Evolutionary conservation across 2,797 vertebrate species (phyloP), one percentile per base, ranked within the genome.

Genomic region (Menidia menidia): DNA sequence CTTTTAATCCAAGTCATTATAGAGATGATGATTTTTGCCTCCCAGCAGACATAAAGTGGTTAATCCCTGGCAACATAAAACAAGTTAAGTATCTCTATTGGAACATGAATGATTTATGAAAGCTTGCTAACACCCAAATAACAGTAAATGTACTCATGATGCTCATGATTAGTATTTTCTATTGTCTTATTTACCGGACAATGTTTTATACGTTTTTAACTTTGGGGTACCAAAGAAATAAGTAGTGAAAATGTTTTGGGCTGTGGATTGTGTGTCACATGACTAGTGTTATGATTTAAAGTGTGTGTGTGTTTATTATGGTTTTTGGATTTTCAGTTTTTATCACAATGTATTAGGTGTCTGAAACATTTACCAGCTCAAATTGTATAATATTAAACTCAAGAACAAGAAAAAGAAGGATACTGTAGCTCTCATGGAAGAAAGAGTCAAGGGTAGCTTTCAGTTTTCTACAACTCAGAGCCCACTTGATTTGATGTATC

Each of bases 371-470:
- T 25, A 60, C 13, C n/a, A 60, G 35, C n/a, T 63, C 31, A 18
- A 18, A 6, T 6, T 67, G 57, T 58, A 54, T 69, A 64, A 30
- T 53, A 61, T 57, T 54, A 48, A 12, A 45, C 13, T 41, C 45
- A 31, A 66, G 50, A 71, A 71, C 43, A 9, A 30, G 42, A 69
- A 47, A 47, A 10, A 73, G 18, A 61, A 15, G 45, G 3, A 30
- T 31, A 52, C 50, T 14, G 14, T 30, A 55, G 16, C 56, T 73
- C 60, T 66, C 59, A 55, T 67, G 45, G 67, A 42, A 70, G 47
- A 19, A 68, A 50, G 56, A 74, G 61, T 71, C 8, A 61, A 56
- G 15, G 15, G 64, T 51, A 45, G 39, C 13, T 63, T 64, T 79
- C 50, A 42, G 43, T 71, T 70, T 63, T 68, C 48, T 39, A 8